Base-by-base conservation (phyloP, 2,888 invertebrate species). In the Callinectes sapidus region DNA sequence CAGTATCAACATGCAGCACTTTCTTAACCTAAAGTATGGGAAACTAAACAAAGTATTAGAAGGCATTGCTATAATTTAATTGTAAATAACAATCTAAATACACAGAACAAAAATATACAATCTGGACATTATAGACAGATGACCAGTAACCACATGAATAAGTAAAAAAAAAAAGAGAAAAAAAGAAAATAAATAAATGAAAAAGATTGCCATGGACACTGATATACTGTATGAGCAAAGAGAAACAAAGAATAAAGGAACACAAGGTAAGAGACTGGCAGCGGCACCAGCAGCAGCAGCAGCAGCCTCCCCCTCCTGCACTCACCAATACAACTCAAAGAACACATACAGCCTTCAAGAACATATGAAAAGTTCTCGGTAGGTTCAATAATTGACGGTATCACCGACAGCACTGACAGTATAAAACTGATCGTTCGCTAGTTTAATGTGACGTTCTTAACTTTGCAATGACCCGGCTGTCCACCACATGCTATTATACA, bases 81-180 rank as follows among this genome's bases (percentile, higher is more conserved):
- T 91, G 89, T 93, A 93, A 93, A 93, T 93, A 93, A 93, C 93
- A 93, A 93, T 93, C 93, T 93, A 93, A 93, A 91, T 93, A 93
- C 93, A 93, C 89, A 87, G 93, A 93, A 93, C 93, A 93, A 93
- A 93, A 93, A 93, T 93, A 93, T 93, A 93, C 93, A 93, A 93
- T 93, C 93, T 93, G 93, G 93, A 93, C 93, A 93, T 93, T 93
- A 93, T 91, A 93, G 93, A 93, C 93, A 93, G 89, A 91, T 66
- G 93, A 91, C 93, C 93, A 93, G 93, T 93, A 92, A 92, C 92
- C 92, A 92, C 92, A 91, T 93, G 81, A 93, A 93, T 91, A 90
- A 90, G 90, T 90, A 66, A 91, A 93, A 93, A 87, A 93, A 89
- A 89, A 48, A 48, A 87, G n/a, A 93, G 86, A 91, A 89, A 54